Conservation (phyloP, 2,113 vertebrate species). For the Corythornis madagascariensis region DNA sequence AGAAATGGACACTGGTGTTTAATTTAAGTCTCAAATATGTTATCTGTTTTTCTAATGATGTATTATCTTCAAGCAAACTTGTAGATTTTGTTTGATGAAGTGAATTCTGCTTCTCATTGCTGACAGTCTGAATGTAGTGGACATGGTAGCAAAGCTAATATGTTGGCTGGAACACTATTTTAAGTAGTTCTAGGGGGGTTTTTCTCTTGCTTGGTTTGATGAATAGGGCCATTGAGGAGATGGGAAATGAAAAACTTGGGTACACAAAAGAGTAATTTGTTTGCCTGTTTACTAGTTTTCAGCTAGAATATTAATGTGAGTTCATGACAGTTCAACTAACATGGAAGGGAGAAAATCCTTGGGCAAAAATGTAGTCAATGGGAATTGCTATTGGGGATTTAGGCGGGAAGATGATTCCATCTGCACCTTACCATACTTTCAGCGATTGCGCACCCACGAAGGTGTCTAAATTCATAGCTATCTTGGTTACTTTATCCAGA, state of each 20-base stretch:
- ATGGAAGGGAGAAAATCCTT: not conserved
- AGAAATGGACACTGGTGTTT: not conserved
- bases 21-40: not conserved
- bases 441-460: not conserved
- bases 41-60: not conserved
- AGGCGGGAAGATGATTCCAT: not conserved
- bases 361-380: not conserved
- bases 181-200: not conserved
- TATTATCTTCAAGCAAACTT: not conserved
- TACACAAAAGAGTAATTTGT: not conserved
- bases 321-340: not conserved
- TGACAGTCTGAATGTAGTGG: not conserved
- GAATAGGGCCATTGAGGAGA: slow-evolving; percentile 17
- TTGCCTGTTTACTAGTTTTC: not conserved
- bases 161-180: not conserved
- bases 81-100: not conserved
- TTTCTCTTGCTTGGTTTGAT: not conserved
- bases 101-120: not conserved
- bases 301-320: not conserved
- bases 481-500: not conserved
- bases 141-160: not conserved
- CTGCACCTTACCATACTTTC: not conserved
- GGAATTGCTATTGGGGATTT: not conserved
- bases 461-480: not conserved
- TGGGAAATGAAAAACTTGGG: not conserved